Evolutionary conservation across 2,888 invertebrate species (phyloP).

Genomic region (Eustalomyia histrio): DNA sequence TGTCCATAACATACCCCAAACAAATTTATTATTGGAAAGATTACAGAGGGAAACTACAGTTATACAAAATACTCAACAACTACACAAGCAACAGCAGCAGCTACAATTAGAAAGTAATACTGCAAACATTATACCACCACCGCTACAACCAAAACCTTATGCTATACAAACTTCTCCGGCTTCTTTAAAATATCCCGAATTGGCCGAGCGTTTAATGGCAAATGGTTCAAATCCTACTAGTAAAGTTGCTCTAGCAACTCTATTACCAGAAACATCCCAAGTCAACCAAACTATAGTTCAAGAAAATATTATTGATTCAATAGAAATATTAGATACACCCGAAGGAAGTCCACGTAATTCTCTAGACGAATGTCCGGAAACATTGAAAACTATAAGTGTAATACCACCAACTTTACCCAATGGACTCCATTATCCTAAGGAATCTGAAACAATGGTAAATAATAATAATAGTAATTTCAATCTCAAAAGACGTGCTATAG

Average conservation of each 20-base stretch:
- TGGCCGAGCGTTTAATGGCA: constrained; percentile 74
- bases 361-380: constrained; percentile 57
- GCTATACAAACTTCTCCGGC: constrained; percentile 7
- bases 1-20: constrained; percentile 21
- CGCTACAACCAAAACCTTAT: constrained; percentile 64
- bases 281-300: constrained; percentile 11
- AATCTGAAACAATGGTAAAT: constrained; percentile 33
- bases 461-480: constrained; percentile 67
- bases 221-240: constrained; percentile 68
- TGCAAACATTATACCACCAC: constrained; percentile 45
- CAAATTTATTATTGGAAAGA: constrained; percentile 67
- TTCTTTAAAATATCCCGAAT: constrained; percentile 72
- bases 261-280: constrained; percentile 9
- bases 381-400: constrained; percentile 14
- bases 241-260: constrained; percentile 9
- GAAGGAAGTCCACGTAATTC: constrained; percentile 74
- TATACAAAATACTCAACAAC: constrained; percentile 65
- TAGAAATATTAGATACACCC: constrained; percentile 77
- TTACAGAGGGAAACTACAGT: constrained; percentile 66
- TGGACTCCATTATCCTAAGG: constrained; percentile 56
- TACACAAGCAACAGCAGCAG: constrained; percentile 33
- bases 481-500: constrained; percentile 50
- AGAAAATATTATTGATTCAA: constrained; percentile 73
- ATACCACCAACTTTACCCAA: constrained; percentile 62
- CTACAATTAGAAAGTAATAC: constrained; percentile 31